Conservation (phyloP, 2,113 vertebrate species). For the Balaenoptera acutorostrata region DNA sequence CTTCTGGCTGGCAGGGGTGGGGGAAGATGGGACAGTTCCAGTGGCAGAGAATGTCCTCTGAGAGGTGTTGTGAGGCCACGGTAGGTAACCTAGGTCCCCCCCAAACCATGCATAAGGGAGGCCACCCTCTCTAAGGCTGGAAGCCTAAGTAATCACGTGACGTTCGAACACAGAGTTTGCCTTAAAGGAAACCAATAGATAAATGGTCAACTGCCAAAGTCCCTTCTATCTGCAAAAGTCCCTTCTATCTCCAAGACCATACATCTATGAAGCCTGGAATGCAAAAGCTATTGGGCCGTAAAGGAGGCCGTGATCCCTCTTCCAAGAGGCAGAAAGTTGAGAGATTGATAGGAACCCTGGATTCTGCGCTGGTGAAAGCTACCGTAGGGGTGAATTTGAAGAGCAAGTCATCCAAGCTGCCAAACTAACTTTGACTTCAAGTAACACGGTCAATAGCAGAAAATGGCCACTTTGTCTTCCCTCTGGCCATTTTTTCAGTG, state of each 20-base stretch:
- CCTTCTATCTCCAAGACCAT: not conserved
- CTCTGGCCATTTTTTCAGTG: not conserved
- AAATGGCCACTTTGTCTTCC: not conserved
- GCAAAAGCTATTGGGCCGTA: not conserved
- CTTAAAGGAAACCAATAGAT: not conserved
- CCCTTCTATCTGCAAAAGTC: not conserved
- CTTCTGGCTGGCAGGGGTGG: not conserved
- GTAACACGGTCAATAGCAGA: not conserved
- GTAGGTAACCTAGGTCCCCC: accelerated
- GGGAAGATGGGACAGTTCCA: not conserved
- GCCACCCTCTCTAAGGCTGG: not conserved
- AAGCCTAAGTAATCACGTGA: not conserved
- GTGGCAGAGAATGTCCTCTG: not conserved
- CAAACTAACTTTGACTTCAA: not conserved
- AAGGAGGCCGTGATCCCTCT: not conserved
- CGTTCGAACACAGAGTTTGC: not conserved
- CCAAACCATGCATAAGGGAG: not conserved
- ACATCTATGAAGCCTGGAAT: not conserved
- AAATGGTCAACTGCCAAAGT: not conserved
- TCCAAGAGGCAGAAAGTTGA: not conserved
- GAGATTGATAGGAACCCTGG: not conserved
- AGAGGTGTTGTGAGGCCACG: not conserved
- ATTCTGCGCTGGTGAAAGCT: not conserved
- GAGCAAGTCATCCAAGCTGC: not conserved
- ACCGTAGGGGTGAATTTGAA: not conserved